Evolutionary conservation across 2,797 vertebrate species (phyloP).

Genomic region (Sternarchorhynchus goeldii): DNA sequence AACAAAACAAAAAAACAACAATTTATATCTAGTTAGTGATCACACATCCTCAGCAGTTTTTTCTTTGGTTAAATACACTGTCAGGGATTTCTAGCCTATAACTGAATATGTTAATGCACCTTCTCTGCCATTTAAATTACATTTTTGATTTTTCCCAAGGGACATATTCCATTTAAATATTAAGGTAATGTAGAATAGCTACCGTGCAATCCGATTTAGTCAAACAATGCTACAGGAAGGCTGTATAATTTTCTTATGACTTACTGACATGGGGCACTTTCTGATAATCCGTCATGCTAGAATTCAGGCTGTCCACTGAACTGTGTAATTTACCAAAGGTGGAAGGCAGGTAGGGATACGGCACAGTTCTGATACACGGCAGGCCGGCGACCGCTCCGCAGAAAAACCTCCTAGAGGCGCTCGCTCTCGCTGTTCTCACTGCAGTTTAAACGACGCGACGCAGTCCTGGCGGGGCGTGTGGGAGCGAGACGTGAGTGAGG

Average conservation of each 20-base stretch:
- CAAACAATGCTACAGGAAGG: slow-evolving; percentile 6
- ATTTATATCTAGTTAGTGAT: too few relatives aligned
- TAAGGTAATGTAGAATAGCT: background rate
- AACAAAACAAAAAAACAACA: too few relatives aligned
- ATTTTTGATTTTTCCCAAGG: background rate
- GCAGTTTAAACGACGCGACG: slow-evolving; percentile 37
- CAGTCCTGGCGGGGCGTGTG: background rate
- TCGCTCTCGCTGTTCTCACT: slow-evolving; percentile 20
- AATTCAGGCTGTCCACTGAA: slow-evolving; percentile 22
- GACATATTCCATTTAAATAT: slow-evolving; percentile 16
- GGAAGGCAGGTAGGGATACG: slow-evolving; percentile 16
- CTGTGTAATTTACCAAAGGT: slow-evolving; percentile 35
- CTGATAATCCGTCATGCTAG: slow-evolving; percentile 21
- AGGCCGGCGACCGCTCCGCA: background rate
- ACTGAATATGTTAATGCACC: background rate
- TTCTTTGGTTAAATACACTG: too few relatives aligned
- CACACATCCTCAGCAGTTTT: too few relatives aligned
- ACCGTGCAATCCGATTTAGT: background rate
- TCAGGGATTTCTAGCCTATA: too few relatives aligned
- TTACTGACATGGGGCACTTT: slow-evolving; percentile 18
- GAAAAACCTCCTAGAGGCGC: slow-evolving; percentile 9
- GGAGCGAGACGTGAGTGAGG: background rate
- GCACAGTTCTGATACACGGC: background rate
- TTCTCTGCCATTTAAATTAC: background rate
- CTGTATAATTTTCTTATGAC: slow-evolving; percentile 13